Evolutionary conservation across 1,140 invertebrate species (phyloP).

Genomic region (Apolygus lucorum): DNA sequence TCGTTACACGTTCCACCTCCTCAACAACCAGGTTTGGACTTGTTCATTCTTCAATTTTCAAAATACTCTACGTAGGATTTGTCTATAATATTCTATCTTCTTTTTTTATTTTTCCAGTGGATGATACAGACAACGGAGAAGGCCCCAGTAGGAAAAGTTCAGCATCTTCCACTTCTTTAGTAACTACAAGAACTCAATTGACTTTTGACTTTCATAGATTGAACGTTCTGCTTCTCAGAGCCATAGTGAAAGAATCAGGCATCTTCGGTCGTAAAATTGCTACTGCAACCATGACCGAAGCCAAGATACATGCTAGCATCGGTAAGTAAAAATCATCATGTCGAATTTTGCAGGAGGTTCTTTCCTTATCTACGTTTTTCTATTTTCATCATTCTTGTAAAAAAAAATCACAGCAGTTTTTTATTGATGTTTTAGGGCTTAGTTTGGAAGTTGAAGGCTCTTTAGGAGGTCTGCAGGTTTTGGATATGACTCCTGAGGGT

Average conservation of each 20-base stretch:
- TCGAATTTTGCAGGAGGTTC: no score
- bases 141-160: slow-evolving; percentile 17
- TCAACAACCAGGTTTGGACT: slow-evolving; percentile 15
- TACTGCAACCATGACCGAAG: slow-evolving; percentile 83
- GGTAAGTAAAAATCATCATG: no score
- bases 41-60: not conserved
- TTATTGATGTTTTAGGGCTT: not conserved
- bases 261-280: slow-evolving; percentile 79
- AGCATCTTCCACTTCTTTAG: not conserved
- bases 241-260: slow-evolving; percentile 59
- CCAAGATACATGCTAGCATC: slow-evolving; percentile 79
- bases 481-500: slow-evolving; percentile 81
- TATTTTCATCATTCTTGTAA: not conserved
- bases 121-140: not conserved
- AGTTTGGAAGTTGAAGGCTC: slow-evolving; percentile 64
- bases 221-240: slow-evolving; percentile 75
- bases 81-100: no score
- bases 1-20: slow-evolving; percentile 24
- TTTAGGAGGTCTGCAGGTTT: slow-evolving; percentile 77
- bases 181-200: slow-evolving; percentile 57
- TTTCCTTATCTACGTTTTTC: slow-evolving; percentile 33
- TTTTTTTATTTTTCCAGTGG: not conserved
- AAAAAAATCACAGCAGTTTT: no score
- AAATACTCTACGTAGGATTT: no score
- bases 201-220: slow-evolving; percentile 87